Conservation (phyloP, 2,797 vertebrate species). For the Knipowitschia caucasica region DNA sequence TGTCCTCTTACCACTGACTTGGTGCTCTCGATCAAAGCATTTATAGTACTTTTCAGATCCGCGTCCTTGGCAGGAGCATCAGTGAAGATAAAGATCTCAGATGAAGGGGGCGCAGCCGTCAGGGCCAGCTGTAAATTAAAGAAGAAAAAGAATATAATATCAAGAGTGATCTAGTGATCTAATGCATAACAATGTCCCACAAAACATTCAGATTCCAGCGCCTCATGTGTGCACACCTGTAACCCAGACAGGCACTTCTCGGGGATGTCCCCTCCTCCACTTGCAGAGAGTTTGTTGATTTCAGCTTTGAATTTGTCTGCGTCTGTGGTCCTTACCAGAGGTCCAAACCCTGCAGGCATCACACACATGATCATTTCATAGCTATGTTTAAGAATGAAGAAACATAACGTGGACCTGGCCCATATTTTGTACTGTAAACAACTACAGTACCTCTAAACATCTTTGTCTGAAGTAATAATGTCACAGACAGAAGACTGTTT, state of each 20-base stretch:
- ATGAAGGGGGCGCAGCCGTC: conserved; percentile 59
- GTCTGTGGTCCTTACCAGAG: conserved; percentile 55
- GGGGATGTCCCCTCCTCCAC: conserved; percentile 58
- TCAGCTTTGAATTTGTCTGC: conserved; percentile 53
- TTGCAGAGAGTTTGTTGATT: conserved; percentile 49
- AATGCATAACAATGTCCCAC: not conserved
- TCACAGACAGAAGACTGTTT: too few relatives aligned
- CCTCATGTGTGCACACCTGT: conserved; percentile 50
- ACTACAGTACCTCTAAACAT: too few relatives aligned
- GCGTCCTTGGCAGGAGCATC: conserved; percentile 71
- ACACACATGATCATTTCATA: too few relatives aligned
- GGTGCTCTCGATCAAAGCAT: conserved; percentile 61
- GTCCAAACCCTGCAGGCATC: conserved; percentile 50
- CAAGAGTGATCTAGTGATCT: too few relatives aligned
- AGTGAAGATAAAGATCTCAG: conserved; percentile 75
- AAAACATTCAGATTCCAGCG: not conserved
- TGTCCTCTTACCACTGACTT: conserved; percentile 55
- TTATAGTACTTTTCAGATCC: conserved; percentile 47
- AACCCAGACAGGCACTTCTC: conserved; percentile 65
- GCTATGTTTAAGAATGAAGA: too few relatives aligned
- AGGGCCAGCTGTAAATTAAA: conserved; percentile 64
- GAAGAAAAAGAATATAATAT: too few relatives aligned
- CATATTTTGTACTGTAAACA: too few relatives aligned
- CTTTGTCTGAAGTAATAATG: too few relatives aligned
- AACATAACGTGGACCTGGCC: too few relatives aligned